Percentiles rank a stretch among this genome's conserved stretches.
phyloP scores from a whole-genome alignment of 1,140 invertebrate genomes.

The Notospermus geniculatus region DNA sequence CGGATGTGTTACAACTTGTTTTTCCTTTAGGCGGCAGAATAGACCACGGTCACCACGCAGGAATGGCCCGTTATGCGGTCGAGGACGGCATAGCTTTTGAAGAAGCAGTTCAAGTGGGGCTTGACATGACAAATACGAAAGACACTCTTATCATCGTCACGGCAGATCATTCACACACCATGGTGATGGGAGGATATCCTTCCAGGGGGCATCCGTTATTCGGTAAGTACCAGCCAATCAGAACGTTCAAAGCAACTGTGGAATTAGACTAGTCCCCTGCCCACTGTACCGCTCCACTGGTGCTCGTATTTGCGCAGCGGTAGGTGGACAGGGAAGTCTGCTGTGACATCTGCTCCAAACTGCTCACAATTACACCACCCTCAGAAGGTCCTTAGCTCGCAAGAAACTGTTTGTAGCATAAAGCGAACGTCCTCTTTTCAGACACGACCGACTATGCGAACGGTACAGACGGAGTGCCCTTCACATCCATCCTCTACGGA shows the following conservation, averaged over 20 bases:
- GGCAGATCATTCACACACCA: constrained; percentile 73
- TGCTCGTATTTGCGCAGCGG: no score
- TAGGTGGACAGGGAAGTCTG: no score
- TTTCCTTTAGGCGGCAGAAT: constrained; percentile 62
- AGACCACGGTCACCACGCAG: constrained; percentile 83
- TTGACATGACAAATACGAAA: constrained; percentile 60
- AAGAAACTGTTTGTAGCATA: no score
- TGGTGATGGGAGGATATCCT: constrained; percentile 49
- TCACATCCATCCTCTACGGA: constrained; percentile 51
- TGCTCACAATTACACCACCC: no score
- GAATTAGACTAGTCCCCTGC: no score
- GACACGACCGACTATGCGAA: constrained; percentile 6
- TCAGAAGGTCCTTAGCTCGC: no score
- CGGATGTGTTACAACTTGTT: background rate
- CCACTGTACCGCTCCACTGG: no score
- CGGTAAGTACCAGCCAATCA: no score
- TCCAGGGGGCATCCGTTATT: constrained; percentile 47
- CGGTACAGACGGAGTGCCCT: constrained; percentile 40
- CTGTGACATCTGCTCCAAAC: no score
- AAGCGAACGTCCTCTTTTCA: background rate
- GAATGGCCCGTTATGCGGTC: constrained; percentile 74
- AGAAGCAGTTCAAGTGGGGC: constrained; percentile 65
- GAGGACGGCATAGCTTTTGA: constrained; percentile 77
- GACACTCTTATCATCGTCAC: constrained; percentile 88
- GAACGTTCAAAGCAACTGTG: no score